These are phyloP conservation scores for Lytechinus pictus DNA, from an alignment of 35 echinoderm and acorn worm species.

Conservation along the genomic window DNA sequence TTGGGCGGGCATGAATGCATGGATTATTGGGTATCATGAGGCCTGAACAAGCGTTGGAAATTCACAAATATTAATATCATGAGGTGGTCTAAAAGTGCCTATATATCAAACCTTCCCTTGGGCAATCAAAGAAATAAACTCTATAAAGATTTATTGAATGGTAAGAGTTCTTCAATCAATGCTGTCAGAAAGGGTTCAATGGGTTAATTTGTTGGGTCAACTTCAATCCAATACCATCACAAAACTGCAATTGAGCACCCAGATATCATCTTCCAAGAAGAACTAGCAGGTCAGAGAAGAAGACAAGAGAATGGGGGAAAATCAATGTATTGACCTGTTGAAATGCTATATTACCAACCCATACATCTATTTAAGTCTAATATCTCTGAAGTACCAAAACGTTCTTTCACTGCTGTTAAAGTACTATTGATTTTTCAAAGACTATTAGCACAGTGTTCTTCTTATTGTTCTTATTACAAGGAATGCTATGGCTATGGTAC, in stretches of 20 bases:
- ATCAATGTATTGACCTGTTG: conserved; percentile 15
- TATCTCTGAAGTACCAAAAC: background rate
- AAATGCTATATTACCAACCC: background rate
- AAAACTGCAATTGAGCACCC: conserved; percentile 7
- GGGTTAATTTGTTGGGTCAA: conserved; percentile 40
- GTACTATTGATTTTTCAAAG: background rate
- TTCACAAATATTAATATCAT: too few species aligned
- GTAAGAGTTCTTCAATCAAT: background rate
- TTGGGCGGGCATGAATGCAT: too few species aligned
- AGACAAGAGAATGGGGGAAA: background rate
- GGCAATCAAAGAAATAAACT: background rate
- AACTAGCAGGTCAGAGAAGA: background rate
- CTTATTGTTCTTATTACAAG: background rate
- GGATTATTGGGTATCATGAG: too few species aligned
- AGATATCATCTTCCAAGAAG: background rate
- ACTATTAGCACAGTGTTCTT: background rate
- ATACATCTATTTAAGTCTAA: background rate
- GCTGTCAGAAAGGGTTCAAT: background rate
- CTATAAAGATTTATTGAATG: background rate
- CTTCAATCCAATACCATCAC: conserved; percentile 11
- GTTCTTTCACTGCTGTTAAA: background rate
- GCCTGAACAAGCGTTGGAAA: too few species aligned
- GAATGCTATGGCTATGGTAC: too few species aligned
- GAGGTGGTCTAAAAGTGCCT: too few species aligned
- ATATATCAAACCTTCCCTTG: background rate